Percentiles rank a stretch among this genome's conserved stretches.
phyloP scores from a whole-genome alignment of 35 echinoderm and acorn worm species.

The Acanthaster planci region DNA sequence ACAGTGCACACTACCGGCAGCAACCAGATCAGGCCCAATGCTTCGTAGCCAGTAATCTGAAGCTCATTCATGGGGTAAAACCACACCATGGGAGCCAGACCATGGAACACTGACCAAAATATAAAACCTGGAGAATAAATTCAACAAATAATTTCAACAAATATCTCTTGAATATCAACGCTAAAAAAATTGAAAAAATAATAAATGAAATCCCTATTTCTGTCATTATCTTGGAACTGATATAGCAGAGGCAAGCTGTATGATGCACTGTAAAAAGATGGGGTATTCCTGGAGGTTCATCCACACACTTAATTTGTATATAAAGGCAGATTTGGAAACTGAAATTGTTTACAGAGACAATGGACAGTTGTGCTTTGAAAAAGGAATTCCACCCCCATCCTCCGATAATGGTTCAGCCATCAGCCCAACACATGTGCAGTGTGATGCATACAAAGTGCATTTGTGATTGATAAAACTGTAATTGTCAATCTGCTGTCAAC shows the following conservation, averaged over 20 bases:
- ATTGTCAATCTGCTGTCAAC: too few species aligned
- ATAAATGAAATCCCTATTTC: background rate
- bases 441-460: too few species aligned
- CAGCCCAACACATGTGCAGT: too few species aligned
- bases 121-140: conserved; percentile 66
- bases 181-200: background rate
- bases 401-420: too few species aligned
- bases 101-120: conserved; percentile 92
- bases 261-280: background rate
- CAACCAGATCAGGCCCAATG: conserved; percentile 72
- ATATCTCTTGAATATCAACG: background rate
- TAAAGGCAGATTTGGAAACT: background rate
- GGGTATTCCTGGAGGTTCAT: background rate
- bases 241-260: background rate
- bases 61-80: conserved; percentile 75
- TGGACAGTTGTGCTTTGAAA: background rate
- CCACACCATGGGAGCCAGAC: conserved; percentile 77
- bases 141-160: too few species aligned
- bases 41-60: conserved; percentile 85
- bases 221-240: background rate
- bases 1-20: conserved; percentile 59
- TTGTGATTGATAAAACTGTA: too few species aligned
- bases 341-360: background rate
- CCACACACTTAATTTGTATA: background rate
- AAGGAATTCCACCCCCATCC: too few species aligned